Evolutionary conservation across 2,113 vertebrate genomes (phyloP).

Genomic region (Hepsetus odoe): DNA sequence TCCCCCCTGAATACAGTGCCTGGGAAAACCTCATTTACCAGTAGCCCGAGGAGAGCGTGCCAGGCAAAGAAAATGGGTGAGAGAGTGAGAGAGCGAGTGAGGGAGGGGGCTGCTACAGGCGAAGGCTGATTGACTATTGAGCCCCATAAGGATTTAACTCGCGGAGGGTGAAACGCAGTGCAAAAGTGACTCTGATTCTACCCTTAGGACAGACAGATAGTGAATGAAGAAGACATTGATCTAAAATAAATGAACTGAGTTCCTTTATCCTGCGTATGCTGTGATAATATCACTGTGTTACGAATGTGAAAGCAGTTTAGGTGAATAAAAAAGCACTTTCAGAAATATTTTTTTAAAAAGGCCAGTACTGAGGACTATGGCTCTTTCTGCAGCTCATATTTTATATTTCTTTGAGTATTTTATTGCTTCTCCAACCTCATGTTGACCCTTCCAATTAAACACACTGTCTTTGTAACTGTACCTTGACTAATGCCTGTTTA

Average conservation of each 20-base stretch:
- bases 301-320: background rate
- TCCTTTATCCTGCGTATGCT: background rate
- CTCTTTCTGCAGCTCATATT: no score
- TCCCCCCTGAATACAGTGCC: slow-evolving; percentile 72
- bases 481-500: no score
- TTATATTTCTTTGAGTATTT: no score
- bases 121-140: slow-evolving; percentile 46
- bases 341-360: background rate
- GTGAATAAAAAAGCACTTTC: background rate
- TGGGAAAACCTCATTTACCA: slow-evolving; percentile 78
- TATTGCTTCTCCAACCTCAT: no score
- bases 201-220: slow-evolving; percentile 32
- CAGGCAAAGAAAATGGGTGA: slow-evolving; percentile 54
- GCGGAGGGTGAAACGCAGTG: slow-evolving; percentile 21
- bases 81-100: slow-evolving; percentile 57
- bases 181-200: slow-evolving; percentile 19
- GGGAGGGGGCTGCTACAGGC: slow-evolving; percentile 40
- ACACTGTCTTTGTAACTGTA: no score
- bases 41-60: slow-evolving; percentile 71
- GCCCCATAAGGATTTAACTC: slow-evolving; percentile 42
- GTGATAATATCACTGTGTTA: slow-evolving; percentile 19
- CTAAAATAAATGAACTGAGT: slow-evolving; percentile 22
- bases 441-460: no score
- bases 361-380: no score
- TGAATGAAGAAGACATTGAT: slow-evolving; percentile 18